Conservation (phyloP, 2,113 vertebrate genomes). For the Oncorhynchus clarkii region DNA sequence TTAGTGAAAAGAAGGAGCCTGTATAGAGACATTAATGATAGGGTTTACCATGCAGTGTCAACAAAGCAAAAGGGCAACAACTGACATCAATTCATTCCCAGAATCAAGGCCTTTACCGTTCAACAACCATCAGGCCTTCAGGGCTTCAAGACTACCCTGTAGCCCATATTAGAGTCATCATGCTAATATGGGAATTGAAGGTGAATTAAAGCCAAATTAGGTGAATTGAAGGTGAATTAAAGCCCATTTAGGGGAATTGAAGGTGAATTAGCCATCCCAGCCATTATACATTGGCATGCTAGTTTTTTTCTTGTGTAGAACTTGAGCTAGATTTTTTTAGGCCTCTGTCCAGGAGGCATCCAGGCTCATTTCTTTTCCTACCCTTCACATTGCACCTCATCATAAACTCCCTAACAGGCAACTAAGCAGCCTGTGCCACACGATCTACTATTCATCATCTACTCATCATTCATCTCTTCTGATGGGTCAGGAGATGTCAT, state of each 20-base stretch:
- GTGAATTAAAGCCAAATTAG: constrained; percentile 53
- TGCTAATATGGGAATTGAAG: background rate
- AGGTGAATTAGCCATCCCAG: constrained; percentile 66
- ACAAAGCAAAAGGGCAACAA: background rate
- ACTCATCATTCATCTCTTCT: constrained; percentile 27
- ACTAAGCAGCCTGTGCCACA: constrained; percentile 13
- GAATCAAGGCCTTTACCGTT: background rate
- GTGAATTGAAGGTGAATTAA: constrained; percentile 52
- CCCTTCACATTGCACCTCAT: constrained; percentile 70
- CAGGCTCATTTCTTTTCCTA: constrained; percentile 64
- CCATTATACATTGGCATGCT: constrained; percentile 46
- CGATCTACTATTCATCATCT: constrained; percentile 4
- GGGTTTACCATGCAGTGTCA: background rate
- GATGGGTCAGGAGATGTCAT: constrained; percentile 41
- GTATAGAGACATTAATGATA: background rate
- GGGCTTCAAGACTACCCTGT: constrained; percentile 30
- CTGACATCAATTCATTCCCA: background rate
- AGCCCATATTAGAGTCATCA: constrained; percentile 31
- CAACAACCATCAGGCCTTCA: background rate
- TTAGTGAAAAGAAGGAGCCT: background rate
- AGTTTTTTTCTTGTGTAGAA: constrained; percentile 16
- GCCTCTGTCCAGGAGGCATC: constrained; percentile 71
- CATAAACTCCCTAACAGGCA: constrained; percentile 58
- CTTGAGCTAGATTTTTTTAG: constrained; percentile 2
- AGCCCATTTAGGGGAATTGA: too few species aligned